Evolutionary conservation across 2,113 vertebrate genomes (phyloP).

Genomic region (Alligator sinensis): DNA sequence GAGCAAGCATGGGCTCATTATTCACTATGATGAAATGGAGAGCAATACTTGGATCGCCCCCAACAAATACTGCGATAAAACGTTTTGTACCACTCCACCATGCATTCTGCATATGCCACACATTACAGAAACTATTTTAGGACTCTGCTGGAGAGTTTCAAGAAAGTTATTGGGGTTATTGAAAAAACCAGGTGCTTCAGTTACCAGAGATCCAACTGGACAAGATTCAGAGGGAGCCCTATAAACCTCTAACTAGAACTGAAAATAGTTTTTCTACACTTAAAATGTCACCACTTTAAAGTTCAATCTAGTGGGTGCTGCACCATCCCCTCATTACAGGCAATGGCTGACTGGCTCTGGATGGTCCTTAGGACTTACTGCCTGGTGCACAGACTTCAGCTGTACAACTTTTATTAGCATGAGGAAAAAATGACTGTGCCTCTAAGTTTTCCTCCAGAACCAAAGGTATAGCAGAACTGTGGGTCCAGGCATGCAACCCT

Average conservation of each 20-base stretch:
- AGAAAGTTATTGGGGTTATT: not conserved
- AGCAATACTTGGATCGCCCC: accelerated
- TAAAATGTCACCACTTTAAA: not conserved
- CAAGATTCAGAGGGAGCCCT: not conserved
- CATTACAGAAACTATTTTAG: not conserved
- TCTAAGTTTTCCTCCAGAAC: constrained; percentile 31
- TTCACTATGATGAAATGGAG: not conserved
- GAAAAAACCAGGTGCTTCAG: constrained; percentile 1
- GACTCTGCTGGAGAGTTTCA: not conserved
- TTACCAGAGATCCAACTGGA: not conserved
- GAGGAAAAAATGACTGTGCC: constrained; percentile 39
- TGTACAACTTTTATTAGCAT: constrained; percentile 61
- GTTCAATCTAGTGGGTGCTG: not conserved
- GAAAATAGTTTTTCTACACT: not conserved
- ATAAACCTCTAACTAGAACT: not conserved
- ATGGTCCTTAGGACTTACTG: constrained; percentile 8
- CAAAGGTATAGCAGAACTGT: accelerated
- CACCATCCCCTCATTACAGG: not conserved
- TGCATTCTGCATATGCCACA: not conserved
- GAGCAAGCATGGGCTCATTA: not conserved
- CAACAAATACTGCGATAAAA: accelerated
- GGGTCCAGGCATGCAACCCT: not conserved
- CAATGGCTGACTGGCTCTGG: not conserved
- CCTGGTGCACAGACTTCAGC: not conserved
- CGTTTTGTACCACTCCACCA: not conserved